Conservation (phyloP, 2,888 invertebrate species). For the Dilophus febrilis region DNA sequence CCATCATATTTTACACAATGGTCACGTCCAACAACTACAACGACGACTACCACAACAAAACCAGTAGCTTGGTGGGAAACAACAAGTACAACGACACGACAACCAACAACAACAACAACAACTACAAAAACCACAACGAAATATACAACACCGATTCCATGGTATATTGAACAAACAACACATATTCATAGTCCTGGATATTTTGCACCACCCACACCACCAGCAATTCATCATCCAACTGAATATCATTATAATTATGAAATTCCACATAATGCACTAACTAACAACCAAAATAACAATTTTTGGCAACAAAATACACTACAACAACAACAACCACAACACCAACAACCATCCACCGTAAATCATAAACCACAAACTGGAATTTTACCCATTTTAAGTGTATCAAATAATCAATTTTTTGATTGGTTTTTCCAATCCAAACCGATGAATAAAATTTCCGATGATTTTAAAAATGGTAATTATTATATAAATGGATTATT, state of each 20-base stretch:
- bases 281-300: too few species aligned
- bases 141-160: not conserved
- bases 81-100: not conserved
- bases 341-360: not conserved
- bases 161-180: conserved; percentile 7
- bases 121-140: not conserved
- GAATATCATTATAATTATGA: not conserved
- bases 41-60: not conserved
- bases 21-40: conserved; percentile 4
- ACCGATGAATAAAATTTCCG: too few species aligned
- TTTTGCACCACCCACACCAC: conserved; percentile 4
- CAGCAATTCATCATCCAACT: not conserved
- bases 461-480: too few species aligned
- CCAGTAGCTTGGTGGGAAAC: not conserved
- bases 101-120: not conserved
- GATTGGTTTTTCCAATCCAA: conserved; percentile 13
- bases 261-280: conserved; percentile 4
- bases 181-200: conserved; percentile 8
- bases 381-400: conserved; percentile 2
- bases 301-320: too few species aligned
- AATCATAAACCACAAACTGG: conserved; percentile 3
- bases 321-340: too few species aligned
- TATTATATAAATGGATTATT: too few species aligned
- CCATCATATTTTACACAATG: not conserved
- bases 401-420: conserved; percentile 9